Evolutionary conservation across 2,797 vertebrate species (phyloP).

Genomic region (Poeciliopsis presidionis): DNA sequence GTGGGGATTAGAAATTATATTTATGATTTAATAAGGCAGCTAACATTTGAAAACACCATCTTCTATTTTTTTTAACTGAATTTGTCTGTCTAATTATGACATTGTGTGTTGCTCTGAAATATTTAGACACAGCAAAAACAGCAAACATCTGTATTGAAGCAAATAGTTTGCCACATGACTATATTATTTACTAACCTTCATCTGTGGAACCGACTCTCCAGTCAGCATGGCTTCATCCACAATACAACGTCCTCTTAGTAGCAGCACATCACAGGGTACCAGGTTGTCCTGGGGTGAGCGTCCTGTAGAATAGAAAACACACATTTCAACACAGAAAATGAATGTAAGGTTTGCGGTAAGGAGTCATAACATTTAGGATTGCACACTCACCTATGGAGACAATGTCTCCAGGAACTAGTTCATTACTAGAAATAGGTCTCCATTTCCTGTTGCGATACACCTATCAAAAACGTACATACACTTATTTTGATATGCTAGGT

Average conservation of each 20-base stretch:
- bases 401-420: constrained; percentile 92
- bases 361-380: constrained; percentile 8
- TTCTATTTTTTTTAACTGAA: not conserved
- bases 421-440: constrained; percentile 94
- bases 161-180: not conserved
- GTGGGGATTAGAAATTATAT: not conserved
- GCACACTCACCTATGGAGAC: constrained; percentile 88
- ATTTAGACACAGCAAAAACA: not conserved
- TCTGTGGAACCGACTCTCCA: constrained; percentile 95
- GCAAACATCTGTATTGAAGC: not conserved
- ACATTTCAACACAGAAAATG: constrained; percentile 15
- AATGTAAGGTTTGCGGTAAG: not conserved
- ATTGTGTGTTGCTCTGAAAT: not conserved
- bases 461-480: constrained; percentile 66
- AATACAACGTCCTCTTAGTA: constrained; percentile 93
- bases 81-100: not conserved
- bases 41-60: not conserved
- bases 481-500: not conserved
- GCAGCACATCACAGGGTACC: constrained; percentile 93
- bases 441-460: constrained; percentile 97
- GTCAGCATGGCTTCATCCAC: constrained; percentile 98
- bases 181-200: constrained; percentile 87
- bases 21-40: not conserved
- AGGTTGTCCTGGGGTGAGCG: constrained; percentile 95
- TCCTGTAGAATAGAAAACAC: constrained; percentile 72